phyloP scores from a whole-genome alignment of 2,888 invertebrate species.

The Pheosia gnoma region DNA sequence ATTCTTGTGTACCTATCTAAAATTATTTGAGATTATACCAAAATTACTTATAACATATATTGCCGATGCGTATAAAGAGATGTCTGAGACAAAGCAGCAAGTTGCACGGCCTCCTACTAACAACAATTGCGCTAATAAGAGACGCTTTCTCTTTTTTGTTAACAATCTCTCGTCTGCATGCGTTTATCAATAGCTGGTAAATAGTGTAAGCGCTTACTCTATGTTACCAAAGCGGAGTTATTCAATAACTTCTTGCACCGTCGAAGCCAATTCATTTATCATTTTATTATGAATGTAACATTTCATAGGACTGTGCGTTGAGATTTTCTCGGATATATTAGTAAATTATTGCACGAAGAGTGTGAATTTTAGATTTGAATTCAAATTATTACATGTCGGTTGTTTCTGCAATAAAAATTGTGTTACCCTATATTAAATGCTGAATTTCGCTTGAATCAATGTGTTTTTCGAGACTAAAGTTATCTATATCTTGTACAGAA shows the following conservation, averaged over 20 bases:
- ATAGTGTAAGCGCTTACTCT: slow-evolving; percentile 28
- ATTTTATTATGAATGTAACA: neutral
- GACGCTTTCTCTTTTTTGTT: slow-evolving; percentile 56
- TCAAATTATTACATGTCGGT: too few species aligned
- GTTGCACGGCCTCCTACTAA: slow-evolving; percentile 26
- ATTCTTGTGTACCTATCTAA: too few species aligned
- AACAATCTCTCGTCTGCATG: slow-evolving; percentile 38
- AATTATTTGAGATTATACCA: too few species aligned
- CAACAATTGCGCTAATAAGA: slow-evolving; percentile 48
- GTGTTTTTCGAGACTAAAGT: too few species aligned
- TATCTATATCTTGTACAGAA: too few species aligned
- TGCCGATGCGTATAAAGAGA: neutral
- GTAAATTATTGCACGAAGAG: too few species aligned
- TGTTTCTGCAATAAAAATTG: too few species aligned
- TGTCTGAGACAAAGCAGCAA: slow-evolving; percentile 17
- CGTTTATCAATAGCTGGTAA: slow-evolving; percentile 25
- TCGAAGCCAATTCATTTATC: neutral
- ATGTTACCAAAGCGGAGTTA: slow-evolving; percentile 21
- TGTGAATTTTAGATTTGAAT: too few species aligned
- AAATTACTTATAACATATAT: neutral
- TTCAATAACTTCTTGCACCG: slow-evolving; percentile 15
- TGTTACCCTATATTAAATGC: too few species aligned
- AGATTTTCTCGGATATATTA: too few species aligned
- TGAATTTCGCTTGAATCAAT: too few species aligned
- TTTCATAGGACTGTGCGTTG: too few species aligned